Evolutionary conservation across 2,797 vertebrate species (phyloP).

Genomic region (Sebastes kiyomatsui): DNA sequence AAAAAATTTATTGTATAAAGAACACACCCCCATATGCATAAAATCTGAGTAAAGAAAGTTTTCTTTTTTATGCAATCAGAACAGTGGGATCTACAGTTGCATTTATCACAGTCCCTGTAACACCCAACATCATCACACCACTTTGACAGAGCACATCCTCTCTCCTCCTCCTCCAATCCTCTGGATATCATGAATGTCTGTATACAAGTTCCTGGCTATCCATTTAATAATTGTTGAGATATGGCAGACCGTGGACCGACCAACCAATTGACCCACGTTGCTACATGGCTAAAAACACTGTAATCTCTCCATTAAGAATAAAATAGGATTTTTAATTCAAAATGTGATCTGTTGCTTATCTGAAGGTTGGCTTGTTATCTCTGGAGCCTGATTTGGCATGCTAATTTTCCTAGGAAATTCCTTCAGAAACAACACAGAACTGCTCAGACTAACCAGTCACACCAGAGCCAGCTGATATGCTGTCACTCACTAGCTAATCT

Average conservation of each 20-base stretch:
- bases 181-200: too few relatives aligned
- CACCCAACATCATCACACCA: too few relatives aligned
- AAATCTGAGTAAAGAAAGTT: not conserved
- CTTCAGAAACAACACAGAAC: not conserved
- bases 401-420: not conserved
- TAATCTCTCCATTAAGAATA: not conserved
- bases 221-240: not conserved
- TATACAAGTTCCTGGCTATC: not conserved
- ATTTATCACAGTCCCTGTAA: too few relatives aligned
- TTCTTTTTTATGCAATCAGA: too few relatives aligned
- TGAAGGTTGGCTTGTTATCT: not conserved
- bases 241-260: not conserved
- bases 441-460: not conserved
- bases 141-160: too few relatives aligned
- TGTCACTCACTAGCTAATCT: constrained; percentile 2
- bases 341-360: not conserved
- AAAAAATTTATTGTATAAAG: not conserved
- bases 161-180: too few relatives aligned
- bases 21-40: not conserved
- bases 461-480: not conserved
- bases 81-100: too few relatives aligned
- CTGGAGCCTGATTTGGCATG: not conserved
- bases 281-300: not conserved
- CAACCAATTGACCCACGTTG: not conserved
- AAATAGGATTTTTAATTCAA: not conserved